A percentile compares a stretch with the other conserved stretches of the same genome.
phyloP scores from a whole-genome alignment of 2,888 invertebrate species.

The Lobophora halterata region DNA sequence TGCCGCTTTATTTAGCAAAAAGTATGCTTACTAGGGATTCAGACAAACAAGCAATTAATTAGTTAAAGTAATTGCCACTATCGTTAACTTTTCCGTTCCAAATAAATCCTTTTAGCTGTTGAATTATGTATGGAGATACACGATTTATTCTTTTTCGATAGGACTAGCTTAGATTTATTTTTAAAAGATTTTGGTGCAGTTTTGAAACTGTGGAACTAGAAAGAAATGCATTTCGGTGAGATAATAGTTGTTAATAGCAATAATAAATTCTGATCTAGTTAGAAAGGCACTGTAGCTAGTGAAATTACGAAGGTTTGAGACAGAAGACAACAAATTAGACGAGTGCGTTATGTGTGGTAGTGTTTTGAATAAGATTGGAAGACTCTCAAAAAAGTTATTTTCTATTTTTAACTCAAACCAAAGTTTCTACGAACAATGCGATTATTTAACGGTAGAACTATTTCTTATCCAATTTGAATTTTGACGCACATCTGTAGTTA shows the following conservation, averaged over 20 bases:
- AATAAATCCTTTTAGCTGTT: conserved; percentile 60
- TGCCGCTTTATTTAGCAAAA: conserved; percentile 71
- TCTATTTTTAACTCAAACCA: neutral
- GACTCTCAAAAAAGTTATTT: too few species aligned
- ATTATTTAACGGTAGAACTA: conserved; percentile 58
- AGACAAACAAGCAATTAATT: conserved; percentile 73
- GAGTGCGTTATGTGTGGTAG: too few species aligned
- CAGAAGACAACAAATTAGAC: too few species aligned
- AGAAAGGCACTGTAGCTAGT: too few species aligned
- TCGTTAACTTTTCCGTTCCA: conserved; percentile 56
- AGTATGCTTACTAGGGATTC: conserved; percentile 69
- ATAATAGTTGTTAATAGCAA: too few species aligned
- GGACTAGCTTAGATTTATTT: conserved; percentile 8
- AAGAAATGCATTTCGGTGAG: too few species aligned
- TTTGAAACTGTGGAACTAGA: too few species aligned
- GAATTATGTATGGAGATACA: conserved; percentile 56
- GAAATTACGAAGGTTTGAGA: too few species aligned
- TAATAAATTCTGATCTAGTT: too few species aligned
- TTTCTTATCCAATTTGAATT: conserved; percentile 47
- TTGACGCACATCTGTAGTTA: conserved; percentile 64
- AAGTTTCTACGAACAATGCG: conserved; percentile 25
- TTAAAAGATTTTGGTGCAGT: neutral
- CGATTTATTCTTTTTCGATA: conserved; percentile 26
- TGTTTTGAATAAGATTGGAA: too few species aligned
- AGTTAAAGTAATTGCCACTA: conserved; percentile 72